Percentiles rank a stretch among this genome's conserved stretches.
These are phyloP conservation scores for Elysia chlorotica DNA, from an alignment of 1,140 invertebrate species.

Conservation along the genomic window DNA sequence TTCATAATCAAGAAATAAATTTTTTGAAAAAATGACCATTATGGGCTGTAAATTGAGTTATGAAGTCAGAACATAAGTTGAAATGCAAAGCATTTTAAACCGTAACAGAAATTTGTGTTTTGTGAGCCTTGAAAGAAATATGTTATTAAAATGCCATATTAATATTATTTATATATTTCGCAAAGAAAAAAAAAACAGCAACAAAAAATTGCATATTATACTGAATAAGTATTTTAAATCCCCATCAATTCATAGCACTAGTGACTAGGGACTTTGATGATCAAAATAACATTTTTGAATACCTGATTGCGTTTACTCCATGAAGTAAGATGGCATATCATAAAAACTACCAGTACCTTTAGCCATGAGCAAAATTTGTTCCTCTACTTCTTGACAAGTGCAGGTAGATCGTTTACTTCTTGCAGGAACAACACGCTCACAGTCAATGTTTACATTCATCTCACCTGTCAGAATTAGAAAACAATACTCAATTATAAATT, in stretches of 20 bases:
- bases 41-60: too few relatives aligned
- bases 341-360: too few relatives aligned
- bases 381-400: slow-evolving; percentile 37
- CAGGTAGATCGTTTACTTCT: slow-evolving; percentile 24
- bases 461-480: slow-evolving; percentile 35
- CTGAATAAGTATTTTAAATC: too few relatives aligned
- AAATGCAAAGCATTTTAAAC: neutral
- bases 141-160: too few relatives aligned
- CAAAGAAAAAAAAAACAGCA: neutral
- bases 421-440: slow-evolving; percentile 24
- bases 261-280: too few relatives aligned
- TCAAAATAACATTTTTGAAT: neutral
- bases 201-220: neutral
- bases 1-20: neutral
- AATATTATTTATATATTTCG: neutral
- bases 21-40: neutral
- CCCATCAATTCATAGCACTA: too few relatives aligned
- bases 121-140: too few relatives aligned
- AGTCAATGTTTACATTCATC: slow-evolving; percentile 35
- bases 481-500: too few relatives aligned
- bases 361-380: slow-evolving; percentile 36
- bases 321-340: neutral
- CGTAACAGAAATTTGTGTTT: too few relatives aligned
- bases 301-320: neutral
- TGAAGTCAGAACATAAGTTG: too few relatives aligned